Evolutionary conservation across 2,113 vertebrate species (phyloP).

Genomic region (Platichthys stellatus): DNA sequence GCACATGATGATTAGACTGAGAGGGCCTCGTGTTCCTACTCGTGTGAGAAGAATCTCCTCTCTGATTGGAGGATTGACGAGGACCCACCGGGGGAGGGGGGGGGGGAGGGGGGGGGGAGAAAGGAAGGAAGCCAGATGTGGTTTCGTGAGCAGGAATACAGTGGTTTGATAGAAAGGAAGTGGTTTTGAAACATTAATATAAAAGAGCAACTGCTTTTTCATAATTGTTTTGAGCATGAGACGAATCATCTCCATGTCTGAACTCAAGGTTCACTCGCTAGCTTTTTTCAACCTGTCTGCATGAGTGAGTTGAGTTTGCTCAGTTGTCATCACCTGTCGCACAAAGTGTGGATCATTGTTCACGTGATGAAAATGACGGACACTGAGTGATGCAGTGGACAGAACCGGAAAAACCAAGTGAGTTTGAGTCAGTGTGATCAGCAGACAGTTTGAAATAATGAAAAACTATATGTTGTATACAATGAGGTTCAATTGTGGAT

Average conservation of each 20-base stretch:
- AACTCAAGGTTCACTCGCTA: too few relatives aligned
- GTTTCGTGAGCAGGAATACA: too few relatives aligned
- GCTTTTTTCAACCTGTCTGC: neutral
- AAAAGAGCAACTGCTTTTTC: too few relatives aligned
- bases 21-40: slow-evolving; percentile 43
- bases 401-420: neutral
- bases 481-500: neutral
- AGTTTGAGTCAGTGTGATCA: neutral
- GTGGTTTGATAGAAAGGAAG: too few relatives aligned
- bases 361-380: neutral
- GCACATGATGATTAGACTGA: slow-evolving; percentile 65
- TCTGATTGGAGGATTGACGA: slow-evolving; percentile 21
- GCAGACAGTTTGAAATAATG: neutral
- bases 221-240: neutral
- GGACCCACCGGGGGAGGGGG: too few relatives aligned
- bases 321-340: neutral
- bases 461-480: neutral
- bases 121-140: neutral
- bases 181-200: neutral
- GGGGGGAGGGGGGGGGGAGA: too few relatives aligned
- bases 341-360: neutral
- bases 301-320: neutral
- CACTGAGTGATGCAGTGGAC: neutral
- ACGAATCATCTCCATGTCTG: neutral
- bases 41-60: slow-evolving; percentile 30